A percentile compares a stretch with the other conserved stretches of the same genome.
Evolutionary conservation across 2,113 vertebrate species (phyloP).

Genomic region (Otis tarda): DNA sequence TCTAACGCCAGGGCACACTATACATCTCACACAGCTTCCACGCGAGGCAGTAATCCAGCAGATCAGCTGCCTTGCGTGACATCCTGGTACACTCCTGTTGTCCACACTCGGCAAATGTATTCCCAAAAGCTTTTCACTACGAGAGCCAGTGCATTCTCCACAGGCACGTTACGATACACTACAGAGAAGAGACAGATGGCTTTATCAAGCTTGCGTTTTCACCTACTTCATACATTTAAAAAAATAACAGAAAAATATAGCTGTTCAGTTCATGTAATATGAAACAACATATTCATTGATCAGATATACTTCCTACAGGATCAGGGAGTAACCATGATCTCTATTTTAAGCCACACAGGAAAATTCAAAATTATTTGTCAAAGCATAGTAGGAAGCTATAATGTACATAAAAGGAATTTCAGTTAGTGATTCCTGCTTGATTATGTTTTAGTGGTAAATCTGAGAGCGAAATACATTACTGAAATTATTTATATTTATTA

Average conservation of each 20-base stretch:
- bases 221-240: not conserved
- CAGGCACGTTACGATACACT: conserved; percentile 78
- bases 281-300: not conserved
- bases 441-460: not conserved
- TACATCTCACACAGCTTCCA: conserved; percentile 68
- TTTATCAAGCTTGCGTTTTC: conserved; percentile 1
- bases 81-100: conserved; percentile 68
- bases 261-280: not conserved
- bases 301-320: not conserved
- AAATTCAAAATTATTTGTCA: not conserved
- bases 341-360: not conserved
- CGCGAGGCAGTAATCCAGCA: conserved; percentile 76
- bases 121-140: conserved; percentile 69
- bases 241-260: not conserved
- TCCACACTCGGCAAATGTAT: conserved; percentile 53
- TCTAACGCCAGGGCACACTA: conserved; percentile 65
- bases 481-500: not conserved
- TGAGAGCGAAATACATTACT: not conserved
- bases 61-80: conserved; percentile 73
- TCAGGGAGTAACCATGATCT: not conserved
- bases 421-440: not conserved
- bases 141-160: conserved; percentile 81
- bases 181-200: conserved; percentile 35
- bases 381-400: not conserved
- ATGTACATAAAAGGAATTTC: not conserved